These are phyloP conservation scores for Columba janthina DNA, from an alignment of 2,113 vertebrate genomes.

Conservation along the genomic window DNA sequence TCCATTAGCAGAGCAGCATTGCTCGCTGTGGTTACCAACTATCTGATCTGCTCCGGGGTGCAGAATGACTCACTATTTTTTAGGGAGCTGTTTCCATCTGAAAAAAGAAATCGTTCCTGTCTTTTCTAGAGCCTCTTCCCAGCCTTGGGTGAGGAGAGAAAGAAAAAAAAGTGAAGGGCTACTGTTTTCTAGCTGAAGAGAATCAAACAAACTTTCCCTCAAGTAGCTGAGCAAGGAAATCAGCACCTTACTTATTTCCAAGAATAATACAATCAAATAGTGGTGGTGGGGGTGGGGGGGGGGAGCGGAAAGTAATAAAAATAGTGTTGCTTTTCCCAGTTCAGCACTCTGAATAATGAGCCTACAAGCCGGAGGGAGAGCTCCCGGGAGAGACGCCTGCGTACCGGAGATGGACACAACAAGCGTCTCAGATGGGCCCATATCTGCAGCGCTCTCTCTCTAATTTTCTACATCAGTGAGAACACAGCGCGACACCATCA, in stretches of 20 bases:
- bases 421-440: not conserved
- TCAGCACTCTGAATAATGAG: conserved; percentile 53
- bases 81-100: conserved; percentile 42
- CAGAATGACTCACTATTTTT: not conserved
- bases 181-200: not conserved
- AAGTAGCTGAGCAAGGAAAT: conserved; percentile 25
- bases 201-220: conserved; percentile 43
- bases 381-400: not conserved
- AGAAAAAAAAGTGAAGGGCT: not conserved
- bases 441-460: conserved; percentile 31
- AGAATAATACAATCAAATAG: not conserved
- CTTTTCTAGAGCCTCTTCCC: not conserved
- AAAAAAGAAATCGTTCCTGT: not conserved
- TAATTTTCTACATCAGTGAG: conserved; percentile 73
- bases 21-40: not conserved
- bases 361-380: not conserved
- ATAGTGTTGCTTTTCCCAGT: not conserved
- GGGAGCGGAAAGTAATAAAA: not conserved
- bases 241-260: accelerated
- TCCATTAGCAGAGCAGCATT: not conserved
- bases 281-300: no score
- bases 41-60: accelerated
- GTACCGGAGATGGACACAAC: not conserved
- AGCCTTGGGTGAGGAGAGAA: not conserved
- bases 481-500: conserved; percentile 24